phyloP scores from a whole-genome alignment of 2,113 vertebrate genomes.

The Leucosticte australis region DNA sequence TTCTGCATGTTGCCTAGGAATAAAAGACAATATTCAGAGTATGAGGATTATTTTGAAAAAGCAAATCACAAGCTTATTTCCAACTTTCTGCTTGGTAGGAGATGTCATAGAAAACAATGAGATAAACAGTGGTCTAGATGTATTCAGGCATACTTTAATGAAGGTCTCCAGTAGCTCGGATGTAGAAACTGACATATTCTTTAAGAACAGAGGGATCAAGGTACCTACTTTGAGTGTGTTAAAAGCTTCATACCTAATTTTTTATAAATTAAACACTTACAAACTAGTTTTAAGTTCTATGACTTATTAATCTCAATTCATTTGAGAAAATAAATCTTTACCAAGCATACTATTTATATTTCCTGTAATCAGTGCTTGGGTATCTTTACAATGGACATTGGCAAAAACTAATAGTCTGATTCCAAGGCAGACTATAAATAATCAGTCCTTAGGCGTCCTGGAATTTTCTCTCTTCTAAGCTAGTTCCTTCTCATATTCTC shows the following conservation, averaged over 20 bases:
- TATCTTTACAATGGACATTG: background rate
- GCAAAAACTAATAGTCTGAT: background rate
- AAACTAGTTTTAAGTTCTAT: background rate
- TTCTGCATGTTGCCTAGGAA: background rate
- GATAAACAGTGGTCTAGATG: background rate
- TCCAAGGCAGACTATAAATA: background rate
- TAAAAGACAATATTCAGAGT: background rate
- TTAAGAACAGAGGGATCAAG: background rate
- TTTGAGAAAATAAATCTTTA: background rate
- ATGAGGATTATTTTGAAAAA: background rate
- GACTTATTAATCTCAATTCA: background rate
- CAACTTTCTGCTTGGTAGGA: background rate
- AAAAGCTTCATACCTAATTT: background rate
- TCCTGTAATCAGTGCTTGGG: background rate
- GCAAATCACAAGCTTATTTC: background rate
- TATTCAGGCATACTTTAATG: background rate
- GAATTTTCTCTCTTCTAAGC: background rate
- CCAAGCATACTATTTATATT: background rate
- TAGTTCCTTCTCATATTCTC: background rate
- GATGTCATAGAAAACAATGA: background rate
- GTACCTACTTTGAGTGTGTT: background rate
- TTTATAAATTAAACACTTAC: background rate
- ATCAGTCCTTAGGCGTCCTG: background rate
- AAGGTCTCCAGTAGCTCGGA: background rate
- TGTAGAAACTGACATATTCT: background rate